Percentiles rank a stretch among this genome's conserved stretches.
Evolutionary conservation across 2,888 invertebrate genomes (phyloP).

Genomic region (Drosophila flavopinicola): DNA sequence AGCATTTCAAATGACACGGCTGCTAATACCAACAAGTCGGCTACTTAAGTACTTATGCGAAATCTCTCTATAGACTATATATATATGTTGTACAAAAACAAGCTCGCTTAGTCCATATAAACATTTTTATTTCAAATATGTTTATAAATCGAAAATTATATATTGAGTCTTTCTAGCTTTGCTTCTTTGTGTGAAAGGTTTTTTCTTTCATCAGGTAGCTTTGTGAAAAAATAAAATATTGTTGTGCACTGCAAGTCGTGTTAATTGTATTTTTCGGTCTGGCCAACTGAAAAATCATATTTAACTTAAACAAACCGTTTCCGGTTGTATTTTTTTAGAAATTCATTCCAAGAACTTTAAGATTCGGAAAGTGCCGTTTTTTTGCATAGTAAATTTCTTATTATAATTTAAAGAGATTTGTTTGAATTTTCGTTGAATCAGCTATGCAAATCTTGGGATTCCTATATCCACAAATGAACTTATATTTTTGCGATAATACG

Average conservation of each 20-base stretch:
- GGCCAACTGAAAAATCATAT: not conserved
- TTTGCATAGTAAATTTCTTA: too few species aligned
- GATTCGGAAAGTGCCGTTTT: not conserved
- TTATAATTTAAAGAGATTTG: too few species aligned
- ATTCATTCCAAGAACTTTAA: not conserved
- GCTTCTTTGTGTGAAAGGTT: constrained; percentile 3
- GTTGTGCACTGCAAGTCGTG: constrained; percentile 10
- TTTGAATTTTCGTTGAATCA: too few species aligned
- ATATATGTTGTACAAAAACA: constrained; percentile 7
- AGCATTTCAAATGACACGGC: constrained; percentile 20
- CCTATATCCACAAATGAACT: too few species aligned
- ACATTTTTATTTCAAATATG: not conserved
- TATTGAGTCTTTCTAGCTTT: not conserved
- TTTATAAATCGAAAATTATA: not conserved
- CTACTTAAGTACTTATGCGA: constrained; percentile 1
- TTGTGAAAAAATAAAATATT: not conserved
- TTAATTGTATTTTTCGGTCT: not conserved
- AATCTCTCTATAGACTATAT: not conserved
- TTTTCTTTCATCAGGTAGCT: constrained; percentile 12
- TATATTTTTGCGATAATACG: not conserved
- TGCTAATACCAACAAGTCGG: constrained; percentile 25
- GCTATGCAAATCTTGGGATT: too few species aligned
- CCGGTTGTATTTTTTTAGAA: constrained; percentile 12
- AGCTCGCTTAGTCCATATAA: not conserved
- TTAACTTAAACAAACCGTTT: constrained; percentile 14